Evolutionary conservation across 1,140 invertebrate genomes (phyloP).

Genomic region (Halictus rubicundus): DNA sequence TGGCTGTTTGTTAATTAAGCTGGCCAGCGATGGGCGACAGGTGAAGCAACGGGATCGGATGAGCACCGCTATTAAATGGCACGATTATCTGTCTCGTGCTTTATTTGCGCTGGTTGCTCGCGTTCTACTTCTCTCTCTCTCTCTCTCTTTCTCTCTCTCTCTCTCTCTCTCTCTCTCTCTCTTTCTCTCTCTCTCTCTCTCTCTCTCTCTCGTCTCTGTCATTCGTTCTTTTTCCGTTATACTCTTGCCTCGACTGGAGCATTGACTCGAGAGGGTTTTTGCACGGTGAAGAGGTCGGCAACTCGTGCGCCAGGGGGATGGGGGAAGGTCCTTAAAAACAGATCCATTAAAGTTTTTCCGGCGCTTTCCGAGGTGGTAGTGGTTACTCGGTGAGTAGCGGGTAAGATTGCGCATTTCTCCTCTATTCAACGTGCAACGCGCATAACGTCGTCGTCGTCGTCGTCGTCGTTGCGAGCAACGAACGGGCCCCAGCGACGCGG

Average conservation of each 20-base stretch:
- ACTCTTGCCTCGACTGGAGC: constrained; percentile 49
- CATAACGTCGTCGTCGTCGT: constrained; percentile 2
- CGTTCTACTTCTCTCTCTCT: constrained; percentile 55
- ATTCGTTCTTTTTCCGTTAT: constrained; percentile 32
- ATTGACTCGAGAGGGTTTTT: constrained; percentile 66
- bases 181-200: too few relatives aligned
- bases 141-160: constrained; percentile 49
- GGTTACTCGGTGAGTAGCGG: constrained; percentile 47
- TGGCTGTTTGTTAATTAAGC: constrained; percentile 26
- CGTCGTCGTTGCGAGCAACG: neutral
- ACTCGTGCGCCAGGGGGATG: constrained; percentile 44
- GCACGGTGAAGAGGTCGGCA: constrained; percentile 61
- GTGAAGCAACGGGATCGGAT: constrained; percentile 22
- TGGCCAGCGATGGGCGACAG: neutral
- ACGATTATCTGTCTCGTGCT: constrained; percentile 65
- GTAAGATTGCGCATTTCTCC: constrained; percentile 61
- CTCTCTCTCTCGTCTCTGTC: constrained; percentile 8
- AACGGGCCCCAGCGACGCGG: constrained; percentile 16
- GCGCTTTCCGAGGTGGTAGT: constrained; percentile 61
- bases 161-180: too few relatives aligned
- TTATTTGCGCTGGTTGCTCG: constrained; percentile 60
- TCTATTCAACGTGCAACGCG: constrained; percentile 49
- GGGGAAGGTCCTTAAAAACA: constrained; percentile 68
- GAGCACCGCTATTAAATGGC: constrained; percentile 65
- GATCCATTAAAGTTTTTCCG: constrained; percentile 74